phyloP scores from a whole-genome alignment of 2,797 vertebrate genomes.

The Stomatorhinus walkeri region DNA sequence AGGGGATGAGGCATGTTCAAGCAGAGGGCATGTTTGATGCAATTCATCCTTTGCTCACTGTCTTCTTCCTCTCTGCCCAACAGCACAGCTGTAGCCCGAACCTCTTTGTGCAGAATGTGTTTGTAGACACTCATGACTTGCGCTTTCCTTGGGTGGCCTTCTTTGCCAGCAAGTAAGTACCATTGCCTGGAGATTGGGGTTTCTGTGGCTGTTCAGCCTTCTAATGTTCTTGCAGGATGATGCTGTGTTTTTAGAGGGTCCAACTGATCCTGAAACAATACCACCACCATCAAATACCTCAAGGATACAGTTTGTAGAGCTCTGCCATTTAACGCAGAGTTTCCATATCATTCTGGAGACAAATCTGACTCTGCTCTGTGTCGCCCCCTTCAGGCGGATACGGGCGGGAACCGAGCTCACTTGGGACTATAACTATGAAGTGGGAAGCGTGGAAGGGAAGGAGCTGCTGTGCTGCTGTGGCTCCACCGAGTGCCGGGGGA shows the following conservation, averaged over 20 bases:
- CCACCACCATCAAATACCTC: background rate
- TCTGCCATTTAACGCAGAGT: background rate
- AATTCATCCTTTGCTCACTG: background rate
- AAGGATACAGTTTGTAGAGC: background rate
- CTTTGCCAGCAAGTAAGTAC: constrained; percentile 96
- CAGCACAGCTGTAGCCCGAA: constrained; percentile 98
- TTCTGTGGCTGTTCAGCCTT: background rate
- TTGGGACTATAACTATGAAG: constrained; percentile 99
- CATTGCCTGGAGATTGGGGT: background rate
- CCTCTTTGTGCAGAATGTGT: constrained; percentile 97
- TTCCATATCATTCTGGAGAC: background rate
- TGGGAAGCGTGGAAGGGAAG: constrained; percentile 94
- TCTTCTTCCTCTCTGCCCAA: constrained; percentile 26
- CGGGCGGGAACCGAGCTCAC: constrained; percentile 89
- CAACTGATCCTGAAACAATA: background rate
- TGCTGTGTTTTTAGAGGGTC: background rate
- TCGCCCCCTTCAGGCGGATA: constrained; percentile 69
- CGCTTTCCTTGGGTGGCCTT: constrained; percentile 98
- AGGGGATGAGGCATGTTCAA: background rate
- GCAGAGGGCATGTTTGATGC: background rate
- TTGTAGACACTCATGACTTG: constrained; percentile 94
- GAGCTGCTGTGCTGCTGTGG: constrained; percentile 96
- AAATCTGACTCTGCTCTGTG: background rate
- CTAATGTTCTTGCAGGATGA: background rate
- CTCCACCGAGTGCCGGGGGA: constrained; percentile 85